Base-by-base conservation (phyloP, 2,113 vertebrate genomes). In the Alectura lathami region DNA sequence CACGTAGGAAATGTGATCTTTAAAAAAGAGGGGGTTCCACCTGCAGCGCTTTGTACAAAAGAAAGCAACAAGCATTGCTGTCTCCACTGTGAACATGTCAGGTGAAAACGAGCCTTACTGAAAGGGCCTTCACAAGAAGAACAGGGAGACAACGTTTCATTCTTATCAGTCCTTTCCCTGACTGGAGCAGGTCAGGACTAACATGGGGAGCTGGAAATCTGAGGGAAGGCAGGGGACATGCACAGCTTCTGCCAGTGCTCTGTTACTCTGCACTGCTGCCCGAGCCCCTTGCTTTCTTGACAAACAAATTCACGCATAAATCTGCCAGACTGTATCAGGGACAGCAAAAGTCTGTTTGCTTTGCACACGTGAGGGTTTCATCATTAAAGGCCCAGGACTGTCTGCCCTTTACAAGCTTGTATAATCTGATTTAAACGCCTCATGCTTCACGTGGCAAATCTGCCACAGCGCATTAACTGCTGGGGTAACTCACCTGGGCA, bases 1-100 rank as follows among this genome's bases (percentile, higher is more conserved):
- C 96, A 92, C 86, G 53, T 94, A 88, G 88, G 88, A 94, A 96
- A 94, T 68, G 45, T 64, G 64, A 91, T 75, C 30, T 96, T 59
- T 63, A 60, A 74, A 67, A 34, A 34, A 24, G 14, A 27, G 78
- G 88, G 90, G 86, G 88, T 93, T 93, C 92, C 96, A 86, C 93
- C 42, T 38, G 83, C 68, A 48, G 59, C 15, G 50, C 83, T 91
- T 89, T 69, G 59, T 63, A 54, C 34, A 24, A 29, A 68, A 88
- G 72, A 69, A 80, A 57, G 53, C 3, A 10, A 16, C 0, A 1
- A 82, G 47, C 63, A 14, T 4, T 16, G 34, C 38, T 9, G 26
- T 12, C 34, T 70, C 27, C 13, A 5, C 67, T 50, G 32, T 21
- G 32, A 51, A 50, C 0, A 1, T 26, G 15, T 67, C 47, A 43